Base-by-base conservation (phyloP, 2,888 invertebrate genomes). In the Steinernema carpocapsae region DNA sequence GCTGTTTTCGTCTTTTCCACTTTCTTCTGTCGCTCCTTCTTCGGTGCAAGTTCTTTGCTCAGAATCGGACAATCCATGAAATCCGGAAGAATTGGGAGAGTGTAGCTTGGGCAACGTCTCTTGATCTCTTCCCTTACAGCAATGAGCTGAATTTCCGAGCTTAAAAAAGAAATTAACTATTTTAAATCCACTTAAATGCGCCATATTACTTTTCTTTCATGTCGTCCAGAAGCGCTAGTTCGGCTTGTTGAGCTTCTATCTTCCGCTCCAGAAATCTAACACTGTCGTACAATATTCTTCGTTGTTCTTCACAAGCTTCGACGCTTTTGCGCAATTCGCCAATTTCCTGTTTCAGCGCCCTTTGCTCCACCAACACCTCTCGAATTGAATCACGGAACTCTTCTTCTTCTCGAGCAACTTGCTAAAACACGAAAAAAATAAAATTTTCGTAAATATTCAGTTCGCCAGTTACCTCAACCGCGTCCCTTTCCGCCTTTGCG, bases 341-440 rank as follows among this genome's bases (percentile, higher is more conserved):
- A 17, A 64, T 64, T 17, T 32, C 26, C 64, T 29, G 24, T 29
- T 32, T 64, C 37, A 64, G 64, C 32, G 1, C 19, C 14, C 29
- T 64, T 32, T 32, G 3, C n/a, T 64, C 64, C 4, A 3, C 32
- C 7, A 64, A 12, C 32, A 64, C 14, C 14, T 64, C 64, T 29
- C 17, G 17, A 12, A 64, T 64, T 12, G 64, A 64, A 10, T 64
- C 37, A 17, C 64, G 29, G 37, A 64, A 64, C 64, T 64, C 64
- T 19, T 64, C 64, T 26, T 64, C 64, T 32, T 64, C 64, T 12
- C 64, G 64, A 2, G 64, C 64, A 22, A 64, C 64, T 32, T 64
- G 64, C 64, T 64, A 17, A 12, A 56, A n/a, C 19, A 51, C n/a
- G 12, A 51, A 51, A 51, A 51, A 14, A 43, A 43, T n/a, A n/a